phyloP scores from a whole-genome alignment of 2,797 vertebrate genomes.

The Acanthurus tractus region DNA sequence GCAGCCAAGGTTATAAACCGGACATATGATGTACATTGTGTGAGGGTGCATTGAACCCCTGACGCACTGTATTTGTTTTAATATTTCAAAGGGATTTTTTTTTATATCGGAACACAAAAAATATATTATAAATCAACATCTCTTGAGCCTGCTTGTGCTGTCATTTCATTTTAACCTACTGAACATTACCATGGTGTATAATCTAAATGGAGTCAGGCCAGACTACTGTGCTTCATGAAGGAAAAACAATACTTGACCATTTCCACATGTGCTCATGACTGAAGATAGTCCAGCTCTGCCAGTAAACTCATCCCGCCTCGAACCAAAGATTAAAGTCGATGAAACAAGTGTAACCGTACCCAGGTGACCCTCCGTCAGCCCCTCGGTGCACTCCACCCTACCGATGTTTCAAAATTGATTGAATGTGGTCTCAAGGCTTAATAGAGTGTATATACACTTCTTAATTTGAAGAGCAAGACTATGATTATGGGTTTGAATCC shows the following conservation, averaged over 20 bases:
- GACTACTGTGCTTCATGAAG: constrained; percentile 17
- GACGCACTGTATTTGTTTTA: neutral
- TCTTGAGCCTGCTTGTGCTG: constrained; percentile 1
- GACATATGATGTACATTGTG: neutral
- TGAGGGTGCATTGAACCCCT: neutral
- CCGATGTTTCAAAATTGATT: constrained; percentile 63
- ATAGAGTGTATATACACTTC: constrained; percentile 70
- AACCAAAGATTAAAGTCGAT: constrained; percentile 29
- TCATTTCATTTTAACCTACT: neutral
- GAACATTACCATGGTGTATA: neutral
- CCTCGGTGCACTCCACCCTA: constrained; percentile 42
- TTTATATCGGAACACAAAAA: neutral
- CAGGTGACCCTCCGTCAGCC: constrained; percentile 58
- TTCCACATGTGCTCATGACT: constrained; percentile 51
- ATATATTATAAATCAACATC: constrained; percentile 1
- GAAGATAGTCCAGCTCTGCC: constrained; percentile 28
- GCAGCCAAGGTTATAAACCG: neutral
- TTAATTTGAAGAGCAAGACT: constrained; percentile 70
- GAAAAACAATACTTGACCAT: constrained; percentile 33
- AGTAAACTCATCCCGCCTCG: constrained; percentile 41
- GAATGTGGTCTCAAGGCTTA: constrained; percentile 67
- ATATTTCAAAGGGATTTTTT: constrained; percentile 19
- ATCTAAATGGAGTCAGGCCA: neutral
- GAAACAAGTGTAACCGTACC: constrained; percentile 48
- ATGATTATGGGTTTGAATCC: constrained; percentile 76